Base-by-base conservation (phyloP, 2,113 vertebrate genomes). In the Zapornia atra region DNA sequence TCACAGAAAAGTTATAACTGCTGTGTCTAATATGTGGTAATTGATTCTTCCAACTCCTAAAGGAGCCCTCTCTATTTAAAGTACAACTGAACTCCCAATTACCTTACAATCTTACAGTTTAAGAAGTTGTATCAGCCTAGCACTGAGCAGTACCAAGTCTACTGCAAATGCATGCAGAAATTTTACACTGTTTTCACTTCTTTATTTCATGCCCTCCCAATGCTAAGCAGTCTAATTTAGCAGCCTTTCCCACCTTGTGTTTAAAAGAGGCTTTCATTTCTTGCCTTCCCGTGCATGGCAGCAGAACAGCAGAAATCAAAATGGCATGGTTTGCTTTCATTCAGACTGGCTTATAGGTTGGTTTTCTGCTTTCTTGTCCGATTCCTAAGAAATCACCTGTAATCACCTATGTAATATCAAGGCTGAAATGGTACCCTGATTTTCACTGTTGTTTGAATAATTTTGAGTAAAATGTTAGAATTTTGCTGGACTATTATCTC, bases 361-460 rank as follows among this genome's bases (percentile, higher is more conserved):
- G 24, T 80, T 82, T 77, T 88, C 89, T 95, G 42, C 79, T 90
- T 96, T 95, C 71, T 96, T 81, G 68, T 87, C 64, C n/a, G 76
- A 68, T 91, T 96, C 70, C 84, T 81, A 59, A 86, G 86, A 92
- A 80, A 40, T 77, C 26, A n/a, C 48, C 69, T 96, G 31, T 95
- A 97, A 96, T 95, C 92, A 69, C 38, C 12, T 24, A n/a, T 40
- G 59, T 86, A 59, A 34, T 97, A 89, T 68, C 44, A 92, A 86
- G 82, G 80, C 17, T 83, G 94, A 96, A 92, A 54, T 79, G 96
- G 72, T 57, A 94, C 63, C 46, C 21, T 63, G 53, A 77, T 97
- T 96, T 97, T 96, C 77, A 79, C 75, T 24, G 19, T 63, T 24
- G 19, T 63, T 97, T 97, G 90, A 97, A 91, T 92, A 95, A 78